These are phyloP conservation scores for Uria aalge DNA, from an alignment of 2,113 vertebrate genomes.

Conservation along the genomic window DNA sequence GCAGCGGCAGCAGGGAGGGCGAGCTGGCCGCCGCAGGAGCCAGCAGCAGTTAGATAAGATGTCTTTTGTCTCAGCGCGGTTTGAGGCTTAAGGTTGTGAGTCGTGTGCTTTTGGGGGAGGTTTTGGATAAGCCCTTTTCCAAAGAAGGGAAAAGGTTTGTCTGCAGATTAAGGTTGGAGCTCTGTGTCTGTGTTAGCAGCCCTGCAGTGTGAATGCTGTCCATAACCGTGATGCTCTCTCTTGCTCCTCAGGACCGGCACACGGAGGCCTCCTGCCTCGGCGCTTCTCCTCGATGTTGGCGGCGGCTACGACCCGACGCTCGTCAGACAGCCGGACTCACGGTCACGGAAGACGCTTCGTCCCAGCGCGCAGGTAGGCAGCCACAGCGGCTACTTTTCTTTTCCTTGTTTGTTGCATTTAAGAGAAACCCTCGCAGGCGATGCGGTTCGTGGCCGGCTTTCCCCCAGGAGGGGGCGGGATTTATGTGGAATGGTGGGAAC, in stretches of 20 bases:
- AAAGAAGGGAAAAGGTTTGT: background rate
- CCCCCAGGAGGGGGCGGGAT: background rate
- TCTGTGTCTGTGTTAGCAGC: background rate
- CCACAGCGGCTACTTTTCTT: accelerated
- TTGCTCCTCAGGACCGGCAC: background rate
- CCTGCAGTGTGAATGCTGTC: background rate
- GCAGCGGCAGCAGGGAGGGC: background rate
- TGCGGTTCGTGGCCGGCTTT: background rate
- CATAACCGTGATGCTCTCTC: background rate
- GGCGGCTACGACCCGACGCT: accelerated
- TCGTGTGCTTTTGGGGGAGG: background rate
- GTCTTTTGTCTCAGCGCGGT: accelerated
- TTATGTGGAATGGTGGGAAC: background rate
- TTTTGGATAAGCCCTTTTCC: background rate
- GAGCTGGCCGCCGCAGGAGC: background rate
- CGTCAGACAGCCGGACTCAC: accelerated
- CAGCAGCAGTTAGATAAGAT: background rate
- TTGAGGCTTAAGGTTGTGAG: background rate
- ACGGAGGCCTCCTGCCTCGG: background rate
- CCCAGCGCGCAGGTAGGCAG: background rate
- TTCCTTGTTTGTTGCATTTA: accelerated
- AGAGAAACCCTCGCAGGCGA: accelerated
- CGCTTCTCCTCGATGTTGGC: accelerated
- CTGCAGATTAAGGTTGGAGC: background rate
- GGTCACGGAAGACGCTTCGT: accelerated